phyloP scores from a whole-genome alignment of 2,797 vertebrate species.

The Etheostoma nigrum region DNA sequence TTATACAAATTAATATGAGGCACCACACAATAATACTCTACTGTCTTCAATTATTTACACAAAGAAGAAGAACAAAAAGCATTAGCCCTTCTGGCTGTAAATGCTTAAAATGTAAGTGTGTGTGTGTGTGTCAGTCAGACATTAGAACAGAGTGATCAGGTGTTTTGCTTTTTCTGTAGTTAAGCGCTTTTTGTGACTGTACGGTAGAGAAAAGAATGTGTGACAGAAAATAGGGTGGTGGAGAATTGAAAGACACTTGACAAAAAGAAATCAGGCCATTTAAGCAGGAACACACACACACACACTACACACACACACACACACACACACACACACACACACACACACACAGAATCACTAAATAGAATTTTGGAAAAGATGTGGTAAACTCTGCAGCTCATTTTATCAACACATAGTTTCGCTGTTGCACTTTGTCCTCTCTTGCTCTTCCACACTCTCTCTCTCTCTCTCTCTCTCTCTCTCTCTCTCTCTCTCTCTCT shows the following conservation, averaged over 20 bases:
- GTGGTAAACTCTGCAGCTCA: conserved; percentile 26
- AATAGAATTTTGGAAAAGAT: conserved; percentile 50
- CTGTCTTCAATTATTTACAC: conserved; percentile 72
- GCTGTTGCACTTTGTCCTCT: conserved; percentile 20
- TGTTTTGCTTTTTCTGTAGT: conserved; percentile 52
- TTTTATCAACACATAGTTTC: conserved; percentile 35
- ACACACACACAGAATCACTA: conserved; percentile 21
- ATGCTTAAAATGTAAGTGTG: conserved; percentile 49
- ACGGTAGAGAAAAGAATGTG: conserved; percentile 12
- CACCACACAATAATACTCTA: conserved; percentile 67
- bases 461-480: too few relatives aligned
- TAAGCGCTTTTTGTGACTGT: conserved; percentile 33
- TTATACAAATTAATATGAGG: conserved; percentile 71
- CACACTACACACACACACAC: conserved; percentile 19
- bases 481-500: too few relatives aligned
- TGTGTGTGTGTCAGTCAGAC: conserved; percentile 28
- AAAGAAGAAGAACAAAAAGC: conserved; percentile 38
- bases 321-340: conserved; percentile 26
- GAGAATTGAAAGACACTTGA: conserved; percentile 53
- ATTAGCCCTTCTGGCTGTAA: conserved; percentile 58
- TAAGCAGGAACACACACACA: conserved; percentile 26
- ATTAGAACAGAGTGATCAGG: conserved; percentile 19
- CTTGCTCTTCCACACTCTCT: not conserved
- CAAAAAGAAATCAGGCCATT: conserved; percentile 42
- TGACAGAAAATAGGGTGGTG: conserved; percentile 43